A percentile compares a stretch with the other conserved stretches of the same genome.
phyloP scores from a whole-genome alignment of 1,140 invertebrate genomes.

The Drosophila watanabei region DNA sequence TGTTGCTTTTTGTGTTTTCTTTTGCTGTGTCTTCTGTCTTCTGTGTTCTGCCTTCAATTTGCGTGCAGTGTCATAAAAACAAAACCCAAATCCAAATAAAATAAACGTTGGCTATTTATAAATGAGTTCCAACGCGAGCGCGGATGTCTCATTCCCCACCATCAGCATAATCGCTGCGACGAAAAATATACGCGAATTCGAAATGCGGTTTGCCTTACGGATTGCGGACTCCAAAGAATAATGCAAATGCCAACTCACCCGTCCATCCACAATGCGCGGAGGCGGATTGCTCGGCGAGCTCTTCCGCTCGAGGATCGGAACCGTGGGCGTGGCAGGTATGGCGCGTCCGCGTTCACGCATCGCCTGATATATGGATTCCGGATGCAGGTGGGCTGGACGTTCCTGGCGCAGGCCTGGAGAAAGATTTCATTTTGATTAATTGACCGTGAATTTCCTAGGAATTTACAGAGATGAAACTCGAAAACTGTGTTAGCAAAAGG shows the following conservation, averaged over 20 bases:
- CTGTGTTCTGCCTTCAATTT: slow-evolving; percentile 74
- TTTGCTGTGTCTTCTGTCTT: too few species aligned
- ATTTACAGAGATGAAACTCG: background rate
- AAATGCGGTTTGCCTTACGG: slow-evolving; percentile 10
- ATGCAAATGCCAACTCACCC: slow-evolving; percentile 86
- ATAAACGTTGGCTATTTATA: slow-evolving; percentile 79
- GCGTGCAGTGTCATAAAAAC: slow-evolving; percentile 84
- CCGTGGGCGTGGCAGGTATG: slow-evolving; percentile 89
- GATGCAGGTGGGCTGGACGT: slow-evolving; percentile 91
- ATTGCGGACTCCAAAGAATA: slow-evolving; percentile 12
- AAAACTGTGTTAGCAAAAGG: background rate
- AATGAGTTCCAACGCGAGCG: slow-evolving; percentile 53
- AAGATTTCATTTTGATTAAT: slow-evolving; percentile 14
- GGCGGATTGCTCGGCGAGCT: slow-evolving; percentile 85
- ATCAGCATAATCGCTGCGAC: slow-evolving; percentile 8
- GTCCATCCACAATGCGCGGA: slow-evolving; percentile 86
- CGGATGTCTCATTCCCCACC: slow-evolving; percentile 65
- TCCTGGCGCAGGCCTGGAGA: slow-evolving; percentile 91
- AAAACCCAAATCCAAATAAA: slow-evolving; percentile 81
- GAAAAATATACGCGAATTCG: slow-evolving; percentile 8
- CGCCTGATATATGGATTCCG: slow-evolving; percentile 93
- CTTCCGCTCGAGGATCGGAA: slow-evolving; percentile 86
- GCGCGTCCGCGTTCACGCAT: slow-evolving; percentile 93
- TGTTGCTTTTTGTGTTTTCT: slow-evolving; percentile 58
- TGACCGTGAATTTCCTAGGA: background rate